Percentiles rank a stretch among this genome's conserved stretches.
Conservation (phyloP, 2,797 vertebrate genomes). For the Natrix natrix region DNA sequence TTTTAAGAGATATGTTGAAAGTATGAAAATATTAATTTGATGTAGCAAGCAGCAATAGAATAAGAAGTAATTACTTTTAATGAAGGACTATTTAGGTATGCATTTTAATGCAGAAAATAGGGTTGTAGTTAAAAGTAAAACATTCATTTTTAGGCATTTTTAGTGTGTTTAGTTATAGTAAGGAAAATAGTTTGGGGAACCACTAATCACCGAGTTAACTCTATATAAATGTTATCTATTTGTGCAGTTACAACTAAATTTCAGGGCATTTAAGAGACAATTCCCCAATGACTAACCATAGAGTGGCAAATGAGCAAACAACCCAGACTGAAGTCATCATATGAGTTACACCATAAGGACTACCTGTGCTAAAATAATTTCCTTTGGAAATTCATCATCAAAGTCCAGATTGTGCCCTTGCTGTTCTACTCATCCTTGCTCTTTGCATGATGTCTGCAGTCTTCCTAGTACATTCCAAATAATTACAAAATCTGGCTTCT, state of each 20-base stretch:
- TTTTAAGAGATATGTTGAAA: not conserved
- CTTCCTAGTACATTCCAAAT: not conserved
- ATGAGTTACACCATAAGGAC: not conserved
- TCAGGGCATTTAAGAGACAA: not conserved
- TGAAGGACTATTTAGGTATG: not conserved
- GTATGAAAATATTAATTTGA: not conserved
- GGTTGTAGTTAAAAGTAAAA: constrained; percentile 9
- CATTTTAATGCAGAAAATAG: not conserved
- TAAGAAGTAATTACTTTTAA: not conserved
- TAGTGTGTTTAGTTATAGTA: not conserved
- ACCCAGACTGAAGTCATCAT: not conserved
- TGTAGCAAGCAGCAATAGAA: not conserved
- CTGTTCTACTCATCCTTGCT: not conserved
- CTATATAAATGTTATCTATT: not conserved
- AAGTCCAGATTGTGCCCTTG: not conserved
- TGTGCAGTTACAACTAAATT: not conserved
- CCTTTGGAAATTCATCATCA: not conserved
- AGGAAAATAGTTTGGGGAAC: not conserved
- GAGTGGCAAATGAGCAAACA: not conserved
- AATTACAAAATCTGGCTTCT: not conserved
- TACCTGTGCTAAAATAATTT: not conserved
- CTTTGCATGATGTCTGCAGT: not conserved
- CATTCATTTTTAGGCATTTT: not conserved
- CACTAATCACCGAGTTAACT: not conserved
- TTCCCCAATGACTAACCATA: not conserved